phyloP scores from a whole-genome alignment of 2,888 invertebrate species.

The Escarpia spicata region DNA sequence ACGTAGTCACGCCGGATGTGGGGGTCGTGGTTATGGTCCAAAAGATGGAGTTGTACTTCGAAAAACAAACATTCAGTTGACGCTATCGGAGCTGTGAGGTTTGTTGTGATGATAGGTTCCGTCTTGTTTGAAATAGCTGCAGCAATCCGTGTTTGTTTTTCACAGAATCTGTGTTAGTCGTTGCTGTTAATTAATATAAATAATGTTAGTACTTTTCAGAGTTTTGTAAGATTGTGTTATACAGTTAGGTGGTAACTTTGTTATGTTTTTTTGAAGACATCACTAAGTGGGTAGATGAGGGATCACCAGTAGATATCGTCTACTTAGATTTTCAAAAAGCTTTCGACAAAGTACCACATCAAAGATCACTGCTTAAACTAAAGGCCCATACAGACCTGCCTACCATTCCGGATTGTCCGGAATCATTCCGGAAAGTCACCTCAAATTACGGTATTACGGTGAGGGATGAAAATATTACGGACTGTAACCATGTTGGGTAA shows the following conservation, averaged over 20 bases:
- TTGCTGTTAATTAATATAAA: neutral
- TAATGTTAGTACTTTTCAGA: neutral
- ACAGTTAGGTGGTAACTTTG: neutral
- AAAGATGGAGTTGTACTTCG: neutral
- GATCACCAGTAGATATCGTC: too few species aligned
- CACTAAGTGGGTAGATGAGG: too few species aligned
- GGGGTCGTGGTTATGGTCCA: neutral
- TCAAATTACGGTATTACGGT: too few species aligned
- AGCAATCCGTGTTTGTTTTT: neutral
- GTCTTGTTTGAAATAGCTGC: neutral
- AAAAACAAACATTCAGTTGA: neutral
- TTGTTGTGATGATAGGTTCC: neutral
- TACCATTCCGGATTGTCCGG: too few species aligned
- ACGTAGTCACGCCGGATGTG: neutral
- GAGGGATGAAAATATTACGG: too few species aligned
- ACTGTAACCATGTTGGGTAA: too few species aligned
- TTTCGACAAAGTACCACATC: too few species aligned
- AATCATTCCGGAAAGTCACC: too few species aligned
- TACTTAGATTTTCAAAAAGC: too few species aligned
- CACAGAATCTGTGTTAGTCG: neutral
- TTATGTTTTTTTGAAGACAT: too few species aligned
- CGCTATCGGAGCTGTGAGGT: neutral
- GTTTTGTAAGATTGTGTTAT: neutral
- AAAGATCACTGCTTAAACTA: too few species aligned
- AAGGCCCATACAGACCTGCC: too few species aligned